Percentiles rank a stretch among this genome's conserved stretches.
Conservation (phyloP, 2,113 vertebrate genomes). For the Microtus oregoni region DNA sequence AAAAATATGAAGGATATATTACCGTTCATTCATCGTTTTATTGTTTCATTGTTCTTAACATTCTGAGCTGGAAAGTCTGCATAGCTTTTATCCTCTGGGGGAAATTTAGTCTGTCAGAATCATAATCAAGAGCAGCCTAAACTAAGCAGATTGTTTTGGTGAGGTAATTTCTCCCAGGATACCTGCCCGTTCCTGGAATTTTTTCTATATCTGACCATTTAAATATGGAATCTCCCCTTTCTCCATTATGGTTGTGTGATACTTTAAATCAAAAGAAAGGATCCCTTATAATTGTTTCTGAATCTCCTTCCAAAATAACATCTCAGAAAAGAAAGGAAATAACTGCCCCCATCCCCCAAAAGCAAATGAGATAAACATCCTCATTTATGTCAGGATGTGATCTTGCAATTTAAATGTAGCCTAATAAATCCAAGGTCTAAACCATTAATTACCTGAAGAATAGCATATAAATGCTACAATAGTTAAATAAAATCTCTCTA, state of each 20-base stretch:
- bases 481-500: constrained; percentile 56
- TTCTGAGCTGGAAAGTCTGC: constrained; percentile 75
- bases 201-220: constrained; percentile 48
- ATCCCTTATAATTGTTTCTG: background rate
- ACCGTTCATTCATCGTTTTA: constrained; percentile 60
- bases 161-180: constrained; percentile 60
- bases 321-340: constrained; percentile 13
- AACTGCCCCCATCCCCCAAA: background rate
- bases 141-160: background rate
- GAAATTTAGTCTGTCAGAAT: constrained; percentile 71
- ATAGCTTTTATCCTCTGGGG: constrained; percentile 53
- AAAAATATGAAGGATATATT: constrained; percentile 46
- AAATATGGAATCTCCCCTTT: constrained; percentile 42
- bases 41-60: constrained; percentile 60
- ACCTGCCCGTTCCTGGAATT: constrained; percentile 45
- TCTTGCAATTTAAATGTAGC: constrained; percentile 64
- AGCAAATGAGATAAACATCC: constrained; percentile 2
- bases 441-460: constrained; percentile 38
- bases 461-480: constrained; percentile 44
- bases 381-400: constrained; percentile 55
- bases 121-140: constrained; percentile 64
- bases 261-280: constrained; percentile 61
- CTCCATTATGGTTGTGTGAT: background rate
- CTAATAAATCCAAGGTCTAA: constrained; percentile 66
- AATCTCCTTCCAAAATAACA: constrained; percentile 43